Percentiles rank a stretch among this genome's conserved stretches.
phyloP scores from a whole-genome alignment of 2,797 vertebrate species.

The Pogonophryne albipinna region DNA sequence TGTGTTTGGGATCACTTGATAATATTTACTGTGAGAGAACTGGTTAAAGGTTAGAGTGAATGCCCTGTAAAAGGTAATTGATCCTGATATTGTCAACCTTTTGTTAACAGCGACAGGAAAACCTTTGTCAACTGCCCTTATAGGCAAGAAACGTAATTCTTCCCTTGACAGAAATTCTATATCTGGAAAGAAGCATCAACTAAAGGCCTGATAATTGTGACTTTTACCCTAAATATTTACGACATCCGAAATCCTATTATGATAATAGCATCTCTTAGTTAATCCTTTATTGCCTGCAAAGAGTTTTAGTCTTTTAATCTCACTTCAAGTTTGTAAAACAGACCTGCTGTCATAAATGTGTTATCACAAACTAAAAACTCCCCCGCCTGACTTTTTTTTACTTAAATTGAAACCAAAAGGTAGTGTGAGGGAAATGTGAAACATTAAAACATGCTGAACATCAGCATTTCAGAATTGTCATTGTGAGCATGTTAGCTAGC shows the following conservation, averaged over 20 bases:
- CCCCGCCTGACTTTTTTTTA: too few relatives aligned
- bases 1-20: neutral
- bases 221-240: neutral
- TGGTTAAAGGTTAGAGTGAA: constrained; percentile 7
- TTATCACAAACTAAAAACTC: too few relatives aligned
- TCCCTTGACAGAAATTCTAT: neutral
- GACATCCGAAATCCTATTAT: neutral
- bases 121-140: constrained; percentile 2
- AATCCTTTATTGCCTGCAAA: too few relatives aligned
- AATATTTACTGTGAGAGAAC: neutral
- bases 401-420: too few relatives aligned
- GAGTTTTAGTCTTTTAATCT: too few relatives aligned
- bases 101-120: constrained; percentile 6
- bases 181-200: constrained; percentile 7
- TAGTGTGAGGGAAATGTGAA: neutral
- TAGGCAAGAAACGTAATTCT: constrained; percentile 4
- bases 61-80: constrained; percentile 18
- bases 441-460: neutral
- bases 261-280: too few relatives aligned
- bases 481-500: neutral
- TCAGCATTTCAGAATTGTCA: neutral
- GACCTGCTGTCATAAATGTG: too few relatives aligned
- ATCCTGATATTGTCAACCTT: constrained; percentile 11
- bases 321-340: too few relatives aligned
- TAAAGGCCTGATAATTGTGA: neutral